Base-by-base conservation (phyloP, 2,797 vertebrate species). In the Halcyon chelicuti region DNA sequence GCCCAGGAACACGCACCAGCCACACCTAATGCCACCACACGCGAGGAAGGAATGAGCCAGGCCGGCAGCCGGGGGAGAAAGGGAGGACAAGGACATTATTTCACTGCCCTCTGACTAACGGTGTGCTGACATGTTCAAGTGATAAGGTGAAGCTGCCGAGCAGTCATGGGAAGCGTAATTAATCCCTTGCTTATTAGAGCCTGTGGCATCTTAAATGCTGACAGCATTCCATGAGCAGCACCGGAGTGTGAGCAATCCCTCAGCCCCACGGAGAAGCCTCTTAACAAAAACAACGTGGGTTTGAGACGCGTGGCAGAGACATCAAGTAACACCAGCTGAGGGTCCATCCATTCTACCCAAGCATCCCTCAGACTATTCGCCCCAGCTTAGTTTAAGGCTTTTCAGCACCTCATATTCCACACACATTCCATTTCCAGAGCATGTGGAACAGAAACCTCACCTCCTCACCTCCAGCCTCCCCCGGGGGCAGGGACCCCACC, bases 121-220 rank as follows among this genome's bases (percentile, higher is more conserved):
- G 35, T 52, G 33, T 42, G 66, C 20, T 76, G 73, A 60, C 15
- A 19, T 2, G 17, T 76, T 58, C 70, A 5, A 52, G 86, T 33
- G 5, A 40, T 47, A 15, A 85, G 79, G 79, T 57, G 94, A 93
- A 74, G 66, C 81, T 76, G 75, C 60, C 73, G 40, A 84, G 75
- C 61, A 73, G 68, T 47, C 85, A 47, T 2, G 37, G 89, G 77
- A 71, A 70, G 60, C 2, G 12, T 72, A 92, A 91, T 95, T 91
- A 97, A 95, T 92, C 83, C 75, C 74, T 66, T 16, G 77, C 82
- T 96, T 22, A 68, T 94, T 76, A 92, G 70, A 86, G 79, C 46
- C 57, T 39, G 54, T 19, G 55, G 80, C 76, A 62, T 63, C 57
- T 42, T 42, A 14, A 86, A 42, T 9, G 73, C 70, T 72, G 88